Evolutionary conservation across 2,113 vertebrate species (phyloP).

Genomic region (Laticauda laticaudata): DNA sequence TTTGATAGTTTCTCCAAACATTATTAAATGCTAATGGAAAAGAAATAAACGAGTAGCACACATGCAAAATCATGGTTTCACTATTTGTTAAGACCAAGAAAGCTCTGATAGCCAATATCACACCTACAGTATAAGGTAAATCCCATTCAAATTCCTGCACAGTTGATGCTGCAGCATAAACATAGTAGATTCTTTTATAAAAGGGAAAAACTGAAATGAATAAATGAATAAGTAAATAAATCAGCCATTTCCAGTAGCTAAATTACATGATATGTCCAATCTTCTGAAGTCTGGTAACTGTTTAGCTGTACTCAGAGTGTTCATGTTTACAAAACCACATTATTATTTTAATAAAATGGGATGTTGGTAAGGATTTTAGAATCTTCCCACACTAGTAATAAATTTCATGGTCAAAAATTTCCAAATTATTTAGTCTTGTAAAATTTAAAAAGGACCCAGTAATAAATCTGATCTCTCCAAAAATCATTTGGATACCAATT

Average conservation of each 20-base stretch:
- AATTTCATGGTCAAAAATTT: background rate
- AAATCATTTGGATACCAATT: background rate
- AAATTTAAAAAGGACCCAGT: background rate
- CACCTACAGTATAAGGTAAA: background rate
- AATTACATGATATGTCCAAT: background rate
- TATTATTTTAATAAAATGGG: background rate
- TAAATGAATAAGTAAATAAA: background rate
- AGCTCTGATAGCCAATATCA: background rate
- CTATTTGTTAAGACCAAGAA: background rate
- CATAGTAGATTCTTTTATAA: background rate
- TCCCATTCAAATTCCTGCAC: background rate
- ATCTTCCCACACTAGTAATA: background rate
- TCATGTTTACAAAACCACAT: background rate
- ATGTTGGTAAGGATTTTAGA: background rate
- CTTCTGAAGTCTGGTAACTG: background rate
- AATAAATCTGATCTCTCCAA: background rate
- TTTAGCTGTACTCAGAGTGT: background rate
- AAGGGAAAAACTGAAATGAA: background rate
- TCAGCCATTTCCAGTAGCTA: background rate
- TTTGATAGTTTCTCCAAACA: background rate
- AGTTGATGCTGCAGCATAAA: background rate
- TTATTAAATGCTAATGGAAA: background rate
- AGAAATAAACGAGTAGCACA: background rate
- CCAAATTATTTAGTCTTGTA: background rate
- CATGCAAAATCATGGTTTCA: background rate